Percentiles rank a stretch among this genome's conserved stretches.
phyloP scores from a whole-genome alignment of 2,888 invertebrate genomes.

The Leucania comma region DNA sequence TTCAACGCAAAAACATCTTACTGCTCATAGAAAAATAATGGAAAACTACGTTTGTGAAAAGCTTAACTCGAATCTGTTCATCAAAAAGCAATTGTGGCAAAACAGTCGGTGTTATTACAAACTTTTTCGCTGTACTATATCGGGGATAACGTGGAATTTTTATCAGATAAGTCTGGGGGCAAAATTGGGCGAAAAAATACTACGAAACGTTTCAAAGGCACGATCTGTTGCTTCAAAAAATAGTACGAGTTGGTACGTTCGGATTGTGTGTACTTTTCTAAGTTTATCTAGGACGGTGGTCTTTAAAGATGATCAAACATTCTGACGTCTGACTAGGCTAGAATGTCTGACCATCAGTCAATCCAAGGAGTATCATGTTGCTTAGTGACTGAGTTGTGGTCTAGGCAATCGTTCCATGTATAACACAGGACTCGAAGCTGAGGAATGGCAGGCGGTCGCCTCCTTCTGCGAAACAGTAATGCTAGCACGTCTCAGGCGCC shows the following conservation, averaged over 20 bases:
- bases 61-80: constrained; percentile 10
- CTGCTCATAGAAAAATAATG: background rate
- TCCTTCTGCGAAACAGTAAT: too few species aligned
- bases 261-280: too few species aligned
- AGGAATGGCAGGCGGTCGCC: too few species aligned
- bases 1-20: background rate
- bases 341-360: too few species aligned
- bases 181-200: background rate
- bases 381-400: too few species aligned
- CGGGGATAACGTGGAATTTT: background rate
- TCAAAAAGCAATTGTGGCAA: constrained; percentile 16
- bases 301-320: too few species aligned
- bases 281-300: too few species aligned
- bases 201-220: background rate
- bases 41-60: background rate
- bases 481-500: too few species aligned
- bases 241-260: background rate
- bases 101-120: constrained; percentile 32
- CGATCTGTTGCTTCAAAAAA: background rate
- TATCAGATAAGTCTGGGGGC: background rate
- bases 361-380: too few species aligned
- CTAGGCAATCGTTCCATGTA: too few species aligned
- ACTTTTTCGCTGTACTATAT: background rate
- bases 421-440: too few species aligned
- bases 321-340: too few species aligned